A percentile compares a stretch with the other conserved stretches of the same genome.
phyloP scores from a whole-genome alignment of 2,888 invertebrate genomes.

The Busseola fusca region DNA sequence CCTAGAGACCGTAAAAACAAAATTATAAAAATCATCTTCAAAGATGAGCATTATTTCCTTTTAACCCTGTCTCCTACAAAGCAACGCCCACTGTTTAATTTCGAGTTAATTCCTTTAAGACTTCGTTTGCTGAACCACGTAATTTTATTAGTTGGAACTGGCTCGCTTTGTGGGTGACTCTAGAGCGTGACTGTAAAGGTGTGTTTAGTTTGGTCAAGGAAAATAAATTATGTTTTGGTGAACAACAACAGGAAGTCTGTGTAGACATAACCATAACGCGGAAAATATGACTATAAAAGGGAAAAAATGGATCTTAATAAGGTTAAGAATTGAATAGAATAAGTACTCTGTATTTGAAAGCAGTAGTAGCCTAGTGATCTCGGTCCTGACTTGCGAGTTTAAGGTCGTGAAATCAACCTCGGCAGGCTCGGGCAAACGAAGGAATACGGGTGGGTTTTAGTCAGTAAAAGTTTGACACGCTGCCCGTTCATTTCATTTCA shows the following conservation, averaged over 20 bases:
- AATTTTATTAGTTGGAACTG: constrained; percentile 39
- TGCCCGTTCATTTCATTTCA: no score
- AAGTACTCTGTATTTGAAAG: background rate
- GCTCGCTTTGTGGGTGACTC: constrained; percentile 17
- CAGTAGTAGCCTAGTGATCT: background rate
- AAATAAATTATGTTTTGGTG: constrained; percentile 9
- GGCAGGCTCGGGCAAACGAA: no score
- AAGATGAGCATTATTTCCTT: constrained; percentile 7
- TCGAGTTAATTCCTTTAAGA: constrained; percentile 14
- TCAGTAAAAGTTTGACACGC: no score
- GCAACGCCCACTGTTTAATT: constrained; percentile 35
- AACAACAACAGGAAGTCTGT: background rate
- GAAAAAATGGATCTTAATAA: background rate
- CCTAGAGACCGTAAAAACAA: background rate
- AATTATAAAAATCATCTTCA: background rate
- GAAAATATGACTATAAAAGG: background rate
- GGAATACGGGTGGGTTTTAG: no score
- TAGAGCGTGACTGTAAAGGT: constrained; percentile 27
- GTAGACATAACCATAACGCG: background rate
- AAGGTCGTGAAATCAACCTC: no score
- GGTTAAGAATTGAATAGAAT: background rate
- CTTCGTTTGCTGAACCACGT: constrained; percentile 35
- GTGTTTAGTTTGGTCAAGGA: background rate
- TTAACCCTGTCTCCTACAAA: constrained; percentile 23
- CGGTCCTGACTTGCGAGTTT: background rate